Evolutionary conservation across 2,888 invertebrate species (phyloP).

Genomic region (Dolichopus griseipennis): DNA sequence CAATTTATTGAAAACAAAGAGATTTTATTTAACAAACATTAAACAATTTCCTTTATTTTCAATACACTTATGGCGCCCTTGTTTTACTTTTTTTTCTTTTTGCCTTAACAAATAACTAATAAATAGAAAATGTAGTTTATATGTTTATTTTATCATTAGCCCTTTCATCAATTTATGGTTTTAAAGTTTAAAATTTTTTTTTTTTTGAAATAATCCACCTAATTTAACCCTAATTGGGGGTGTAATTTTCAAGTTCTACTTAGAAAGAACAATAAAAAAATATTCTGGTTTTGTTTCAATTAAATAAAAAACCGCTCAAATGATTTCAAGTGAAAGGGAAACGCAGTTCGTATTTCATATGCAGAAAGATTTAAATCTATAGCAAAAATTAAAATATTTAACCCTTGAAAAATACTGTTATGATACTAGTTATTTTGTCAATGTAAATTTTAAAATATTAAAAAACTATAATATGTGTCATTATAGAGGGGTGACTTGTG

Average conservation of each 20-base stretch:
- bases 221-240: slow-evolving; percentile 39
- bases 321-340: too few species aligned
- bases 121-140: background rate
- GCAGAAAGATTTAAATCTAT: background rate
- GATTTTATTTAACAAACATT: slow-evolving; percentile 1
- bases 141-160: background rate
- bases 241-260: slow-evolving; percentile 27
- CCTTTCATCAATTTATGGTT: background rate
- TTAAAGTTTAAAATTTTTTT: background rate
- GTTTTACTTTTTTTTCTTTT: background rate
- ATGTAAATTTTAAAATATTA: too few species aligned
- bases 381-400: background rate
- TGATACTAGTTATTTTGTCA: background rate
- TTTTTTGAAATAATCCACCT: slow-evolving; percentile 15
- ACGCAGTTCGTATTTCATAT: background rate
- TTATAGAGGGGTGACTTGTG: background rate
- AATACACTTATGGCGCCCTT: background rate
- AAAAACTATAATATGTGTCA: background rate
- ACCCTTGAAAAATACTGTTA: too few species aligned
- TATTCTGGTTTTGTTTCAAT: background rate
- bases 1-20: background rate
- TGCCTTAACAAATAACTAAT: background rate
- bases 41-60: background rate
- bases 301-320: background rate
- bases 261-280: background rate